A percentile compares a stretch with the other conserved stretches of the same genome.
Evolutionary conservation across 2,888 invertebrate species (phyloP).

Genomic region (Meteorus cinctellus): DNA sequence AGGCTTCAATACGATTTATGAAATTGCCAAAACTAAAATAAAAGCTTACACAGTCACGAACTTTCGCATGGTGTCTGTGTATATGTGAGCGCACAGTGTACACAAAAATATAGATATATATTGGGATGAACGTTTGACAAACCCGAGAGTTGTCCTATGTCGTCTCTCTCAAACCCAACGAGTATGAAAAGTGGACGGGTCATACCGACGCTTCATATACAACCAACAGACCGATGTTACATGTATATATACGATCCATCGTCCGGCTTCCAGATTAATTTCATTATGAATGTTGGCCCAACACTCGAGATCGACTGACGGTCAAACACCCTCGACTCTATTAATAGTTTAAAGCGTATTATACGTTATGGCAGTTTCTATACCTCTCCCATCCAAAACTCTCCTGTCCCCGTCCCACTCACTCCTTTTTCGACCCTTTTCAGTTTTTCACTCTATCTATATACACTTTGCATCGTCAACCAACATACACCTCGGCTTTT

Average conservation of each 20-base stretch:
- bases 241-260: conserved; percentile 45
- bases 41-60: conserved; percentile 25
- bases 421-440: background rate
- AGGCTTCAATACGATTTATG: conserved; percentile 10
- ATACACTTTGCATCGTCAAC: background rate
- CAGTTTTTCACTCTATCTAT: background rate
- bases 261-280: conserved; percentile 69
- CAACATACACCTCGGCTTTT: background rate
- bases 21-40: conserved; percentile 23
- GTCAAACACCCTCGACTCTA: conserved; percentile 70
- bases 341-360: conserved; percentile 67
- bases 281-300: conserved; percentile 73
- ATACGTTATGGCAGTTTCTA: conserved; percentile 30
- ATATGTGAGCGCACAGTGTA: background rate
- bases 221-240: conserved; percentile 30
- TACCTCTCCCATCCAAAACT: background rate
- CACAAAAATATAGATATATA: conserved; percentile 6
- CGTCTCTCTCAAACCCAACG: conserved; percentile 12
- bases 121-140: conserved; percentile 32
- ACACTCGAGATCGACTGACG: conserved; percentile 71
- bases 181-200: conserved; percentile 26
- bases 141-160: conserved; percentile 21
- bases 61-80: background rate
- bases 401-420: background rate
- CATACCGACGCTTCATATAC: conserved; percentile 1